A percentile compares a stretch with the other conserved stretches of the same genome.
phyloP scores from a whole-genome alignment of 2,888 invertebrate species.

The Oeneis ivallda region DNA sequence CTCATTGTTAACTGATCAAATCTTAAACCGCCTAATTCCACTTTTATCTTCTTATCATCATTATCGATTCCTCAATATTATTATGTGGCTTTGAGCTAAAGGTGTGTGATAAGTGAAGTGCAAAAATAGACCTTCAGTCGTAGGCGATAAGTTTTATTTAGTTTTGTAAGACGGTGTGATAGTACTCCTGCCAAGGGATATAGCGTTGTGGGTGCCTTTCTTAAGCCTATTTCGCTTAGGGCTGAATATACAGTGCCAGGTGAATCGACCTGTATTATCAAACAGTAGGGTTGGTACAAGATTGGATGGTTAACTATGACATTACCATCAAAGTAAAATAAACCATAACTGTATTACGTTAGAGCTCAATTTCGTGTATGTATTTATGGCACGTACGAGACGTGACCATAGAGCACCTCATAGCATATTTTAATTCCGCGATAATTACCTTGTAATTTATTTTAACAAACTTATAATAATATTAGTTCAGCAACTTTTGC shows the following conservation, averaged over 20 bases:
- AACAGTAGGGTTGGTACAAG: background rate
- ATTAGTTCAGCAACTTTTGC: too few relatives aligned
- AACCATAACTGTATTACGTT: too few relatives aligned
- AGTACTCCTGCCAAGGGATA: slow-evolving; percentile 44
- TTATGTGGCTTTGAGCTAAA: slow-evolving; percentile 14
- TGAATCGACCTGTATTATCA: background rate
- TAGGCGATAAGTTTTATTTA: slow-evolving; percentile 37
- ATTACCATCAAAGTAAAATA: too few relatives aligned
- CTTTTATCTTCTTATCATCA: background rate
- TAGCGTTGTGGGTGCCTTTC: slow-evolving; percentile 37
- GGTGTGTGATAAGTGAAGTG: slow-evolving; percentile 18
- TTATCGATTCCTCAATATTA: slow-evolving; percentile 4
- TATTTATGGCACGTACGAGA: too few relatives aligned
- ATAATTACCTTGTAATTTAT: too few relatives aligned
- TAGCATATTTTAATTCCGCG: too few relatives aligned
- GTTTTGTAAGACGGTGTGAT: slow-evolving; percentile 44
- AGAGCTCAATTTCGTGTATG: too few relatives aligned
- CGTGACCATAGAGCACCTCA: too few relatives aligned
- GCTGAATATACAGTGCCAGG: slow-evolving; percentile 3
- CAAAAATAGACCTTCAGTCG: slow-evolving; percentile 22
- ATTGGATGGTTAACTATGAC: background rate
- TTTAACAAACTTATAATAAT: too few relatives aligned
- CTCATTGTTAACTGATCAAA: background rate
- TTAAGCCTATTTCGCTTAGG: slow-evolving; percentile 17
- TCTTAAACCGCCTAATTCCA: background rate